Percentiles rank a stretch among this genome's conserved stretches.
Conservation (phyloP, 2,113 vertebrate species). For the Microtus pennsylvanicus region DNA sequence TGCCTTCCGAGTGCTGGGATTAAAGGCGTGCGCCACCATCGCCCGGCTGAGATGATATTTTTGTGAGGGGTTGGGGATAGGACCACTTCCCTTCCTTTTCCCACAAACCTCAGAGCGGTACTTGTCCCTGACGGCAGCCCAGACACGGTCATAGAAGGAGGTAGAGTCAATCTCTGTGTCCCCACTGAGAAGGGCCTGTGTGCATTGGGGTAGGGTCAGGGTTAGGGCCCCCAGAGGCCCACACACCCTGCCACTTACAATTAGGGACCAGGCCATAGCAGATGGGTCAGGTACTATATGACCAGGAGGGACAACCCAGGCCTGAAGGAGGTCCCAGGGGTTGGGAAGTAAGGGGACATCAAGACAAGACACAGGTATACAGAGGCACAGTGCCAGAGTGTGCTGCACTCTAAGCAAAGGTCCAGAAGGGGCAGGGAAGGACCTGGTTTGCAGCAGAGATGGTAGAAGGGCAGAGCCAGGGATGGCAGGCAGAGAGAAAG, state of each 20-base stretch:
- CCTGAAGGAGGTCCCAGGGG: too few relatives aligned
- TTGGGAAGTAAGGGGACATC: background rate
- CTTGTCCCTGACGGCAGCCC: conserved; percentile 91
- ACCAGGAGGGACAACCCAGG: conserved; percentile 29
- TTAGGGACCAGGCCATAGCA: background rate
- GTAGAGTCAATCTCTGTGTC: conserved; percentile 81
- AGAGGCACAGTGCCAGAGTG: background rate
- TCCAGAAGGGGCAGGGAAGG: background rate
- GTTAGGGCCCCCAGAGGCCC: background rate
- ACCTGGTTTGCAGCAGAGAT: background rate
- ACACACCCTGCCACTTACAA: background rate
- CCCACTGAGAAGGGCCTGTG: conserved; percentile 89
- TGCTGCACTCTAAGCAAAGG: background rate
- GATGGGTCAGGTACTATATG: background rate
- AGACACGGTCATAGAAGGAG: conserved; percentile 87
- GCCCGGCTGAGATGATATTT: background rate
- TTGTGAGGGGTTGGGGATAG: background rate
- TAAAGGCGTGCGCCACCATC: too few relatives aligned
- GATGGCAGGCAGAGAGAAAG: background rate
- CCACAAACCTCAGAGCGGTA: conserved; percentile 89
- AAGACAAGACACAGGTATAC: background rate
- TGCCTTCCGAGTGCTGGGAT: too few relatives aligned
- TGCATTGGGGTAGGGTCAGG: background rate
- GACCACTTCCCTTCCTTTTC: background rate
- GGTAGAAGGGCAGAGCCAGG: background rate